Evolutionary conservation across 1,140 invertebrate genomes (phyloP).

Genomic region (Vanessa tameamea): DNA sequence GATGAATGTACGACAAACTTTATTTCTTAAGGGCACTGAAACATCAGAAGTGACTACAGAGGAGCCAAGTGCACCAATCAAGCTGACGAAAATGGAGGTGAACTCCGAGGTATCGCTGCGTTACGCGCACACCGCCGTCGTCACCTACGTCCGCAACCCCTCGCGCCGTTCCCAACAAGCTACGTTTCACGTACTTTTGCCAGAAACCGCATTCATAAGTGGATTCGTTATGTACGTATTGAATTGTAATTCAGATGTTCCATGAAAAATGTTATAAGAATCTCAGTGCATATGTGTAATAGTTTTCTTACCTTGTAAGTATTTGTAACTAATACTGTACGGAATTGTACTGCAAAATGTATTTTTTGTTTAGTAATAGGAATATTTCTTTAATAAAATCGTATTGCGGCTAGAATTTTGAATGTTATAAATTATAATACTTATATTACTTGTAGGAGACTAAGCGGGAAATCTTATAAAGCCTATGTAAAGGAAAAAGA

Average conservation of each 20-base stretch:
- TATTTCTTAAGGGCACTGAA: background rate
- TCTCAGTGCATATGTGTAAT: too few species aligned
- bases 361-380: too few species aligned
- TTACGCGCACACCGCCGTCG: conserved; percentile 83
- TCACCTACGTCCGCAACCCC: conserved; percentile 82
- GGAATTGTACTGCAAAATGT: too few species aligned
- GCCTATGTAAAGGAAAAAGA: conserved; percentile 76
- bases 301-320: too few species aligned
- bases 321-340: too few species aligned
- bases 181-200: conserved; percentile 82
- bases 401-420: too few species aligned
- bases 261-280: too few species aligned
- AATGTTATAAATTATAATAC: too few species aligned
- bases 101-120: conserved; percentile 81
- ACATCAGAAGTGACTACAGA: conserved; percentile 34
- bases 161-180: conserved; percentile 82
- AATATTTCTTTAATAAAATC: too few species aligned
- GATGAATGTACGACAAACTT: too few species aligned
- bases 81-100: conserved; percentile 79
- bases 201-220: conserved; percentile 85
- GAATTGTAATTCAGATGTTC: background rate
- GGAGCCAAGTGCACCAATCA: conserved; percentile 54
- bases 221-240: conserved; percentile 83
- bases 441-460: conserved; percentile 53
- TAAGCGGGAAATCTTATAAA: conserved; percentile 68